Percentiles rank a stretch among this genome's conserved stretches.
Conservation (phyloP, 2,113 vertebrate genomes). For the Acrocephalus kingi region DNA sequence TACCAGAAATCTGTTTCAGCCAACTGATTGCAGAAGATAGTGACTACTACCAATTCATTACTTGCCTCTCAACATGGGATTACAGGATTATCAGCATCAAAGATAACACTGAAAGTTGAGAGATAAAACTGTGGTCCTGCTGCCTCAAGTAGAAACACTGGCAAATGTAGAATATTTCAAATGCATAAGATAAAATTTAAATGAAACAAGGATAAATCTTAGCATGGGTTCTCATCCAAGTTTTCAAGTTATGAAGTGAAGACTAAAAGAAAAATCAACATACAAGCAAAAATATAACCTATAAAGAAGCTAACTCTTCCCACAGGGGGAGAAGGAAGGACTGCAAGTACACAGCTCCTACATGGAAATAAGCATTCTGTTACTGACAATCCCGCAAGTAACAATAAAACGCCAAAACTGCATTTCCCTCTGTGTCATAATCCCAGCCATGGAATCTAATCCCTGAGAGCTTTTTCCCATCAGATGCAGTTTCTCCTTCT, state of each 20-base stretch:
- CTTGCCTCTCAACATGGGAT: constrained; percentile 42
- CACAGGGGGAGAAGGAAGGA: neutral
- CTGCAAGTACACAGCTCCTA: neutral
- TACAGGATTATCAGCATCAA: constrained; percentile 49
- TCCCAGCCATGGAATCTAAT: neutral
- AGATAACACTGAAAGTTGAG: neutral
- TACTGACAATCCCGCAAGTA: neutral
- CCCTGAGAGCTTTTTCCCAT: neutral
- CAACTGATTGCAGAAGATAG: constrained; percentile 38
- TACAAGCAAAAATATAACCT: neutral
- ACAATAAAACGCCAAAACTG: neutral
- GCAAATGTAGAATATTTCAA: neutral
- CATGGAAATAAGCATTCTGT: neutral
- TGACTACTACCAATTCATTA: constrained; percentile 42
- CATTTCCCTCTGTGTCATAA: neutral
- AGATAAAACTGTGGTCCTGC: constrained; percentile 1
- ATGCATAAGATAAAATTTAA: neutral
- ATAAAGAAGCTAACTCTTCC: neutral
- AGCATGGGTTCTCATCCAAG: neutral
- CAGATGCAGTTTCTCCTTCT: neutral
- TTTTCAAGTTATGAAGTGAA: neutral
- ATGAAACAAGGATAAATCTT: neutral
- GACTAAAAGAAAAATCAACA: neutral
- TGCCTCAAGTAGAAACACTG: neutral
- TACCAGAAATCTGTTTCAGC: constrained; percentile 40